Evolutionary conservation across 2,797 vertebrate genomes (phyloP).

Genomic region (Pseudocheirus occidentalis): DNA sequence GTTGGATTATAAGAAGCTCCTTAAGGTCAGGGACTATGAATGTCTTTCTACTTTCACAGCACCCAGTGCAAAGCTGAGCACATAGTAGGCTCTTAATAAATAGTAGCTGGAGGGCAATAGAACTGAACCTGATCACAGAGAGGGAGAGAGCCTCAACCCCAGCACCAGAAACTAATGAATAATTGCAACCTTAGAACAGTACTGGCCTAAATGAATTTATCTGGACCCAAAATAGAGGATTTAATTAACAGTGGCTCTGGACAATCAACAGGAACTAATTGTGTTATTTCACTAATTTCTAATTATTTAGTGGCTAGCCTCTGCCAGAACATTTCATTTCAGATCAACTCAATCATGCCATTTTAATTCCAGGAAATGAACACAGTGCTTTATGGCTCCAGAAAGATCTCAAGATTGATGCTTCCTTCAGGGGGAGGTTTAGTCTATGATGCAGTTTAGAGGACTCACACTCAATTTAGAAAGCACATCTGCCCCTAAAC

Average conservation of each 20-base stretch:
- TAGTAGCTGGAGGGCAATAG: background rate
- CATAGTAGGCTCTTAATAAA: background rate
- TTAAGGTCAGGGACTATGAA: background rate
- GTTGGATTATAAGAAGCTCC: background rate
- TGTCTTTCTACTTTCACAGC: background rate
- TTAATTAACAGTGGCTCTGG: background rate
- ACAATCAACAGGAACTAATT: background rate
- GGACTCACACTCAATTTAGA: background rate
- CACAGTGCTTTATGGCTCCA: background rate
- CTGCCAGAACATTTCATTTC: constrained; percentile 4
- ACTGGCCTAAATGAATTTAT: background rate
- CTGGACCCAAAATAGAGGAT: background rate
- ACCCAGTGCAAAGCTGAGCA: background rate
- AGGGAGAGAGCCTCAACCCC: background rate
- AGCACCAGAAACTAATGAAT: background rate
- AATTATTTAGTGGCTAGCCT: background rate
- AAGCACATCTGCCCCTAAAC: background rate
- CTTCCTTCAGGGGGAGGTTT: background rate
- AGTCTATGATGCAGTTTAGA: background rate
- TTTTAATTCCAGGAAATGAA: constrained; percentile 23
- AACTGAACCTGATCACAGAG: background rate
- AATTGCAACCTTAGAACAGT: background rate
- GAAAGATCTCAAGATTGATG: background rate
- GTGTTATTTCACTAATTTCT: constrained; percentile 1
- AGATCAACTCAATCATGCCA: background rate